Conservation (phyloP, 2,888 invertebrate genomes). For the Lamellibrachia columna region DNA sequence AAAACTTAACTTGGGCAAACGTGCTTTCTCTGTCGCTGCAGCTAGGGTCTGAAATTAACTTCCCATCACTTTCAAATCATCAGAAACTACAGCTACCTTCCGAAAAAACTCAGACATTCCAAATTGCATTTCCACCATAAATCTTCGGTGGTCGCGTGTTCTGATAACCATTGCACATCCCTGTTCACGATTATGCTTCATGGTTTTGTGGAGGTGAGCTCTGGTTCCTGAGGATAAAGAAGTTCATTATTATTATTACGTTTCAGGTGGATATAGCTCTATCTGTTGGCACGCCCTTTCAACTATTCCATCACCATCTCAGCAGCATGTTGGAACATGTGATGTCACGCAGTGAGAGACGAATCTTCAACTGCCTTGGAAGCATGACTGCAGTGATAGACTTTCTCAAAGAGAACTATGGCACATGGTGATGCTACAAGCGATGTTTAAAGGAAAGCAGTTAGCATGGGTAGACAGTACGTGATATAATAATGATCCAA, state of each 20-base stretch:
- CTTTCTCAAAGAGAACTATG: conserved; percentile 37
- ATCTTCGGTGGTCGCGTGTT: too few relatives aligned
- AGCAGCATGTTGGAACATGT: conserved; percentile 93
- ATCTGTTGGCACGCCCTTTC: conserved; percentile 77
- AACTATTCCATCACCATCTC: conserved; percentile 93
- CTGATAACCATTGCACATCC: too few relatives aligned
- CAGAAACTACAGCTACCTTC: too few relatives aligned
- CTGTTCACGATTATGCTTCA: too few relatives aligned
- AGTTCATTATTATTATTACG: conserved; percentile 22
- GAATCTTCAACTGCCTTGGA: conserved; percentile 75
- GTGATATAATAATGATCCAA: background rate
- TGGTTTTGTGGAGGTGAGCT: too few relatives aligned
- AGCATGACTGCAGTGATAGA: conserved; percentile 42
- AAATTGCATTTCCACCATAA: too few relatives aligned
- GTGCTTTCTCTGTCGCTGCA: too few relatives aligned
- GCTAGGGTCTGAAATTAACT: too few relatives aligned
- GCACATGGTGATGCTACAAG: conserved; percentile 25
- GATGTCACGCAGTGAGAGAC: conserved; percentile 77
- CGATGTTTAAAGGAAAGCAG: background rate
- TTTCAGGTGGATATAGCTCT: conserved; percentile 68
- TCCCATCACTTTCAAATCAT: too few relatives aligned
- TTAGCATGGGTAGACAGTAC: background rate
- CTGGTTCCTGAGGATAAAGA: too few relatives aligned
- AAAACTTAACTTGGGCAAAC: too few relatives aligned
- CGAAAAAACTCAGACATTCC: too few relatives aligned